These are phyloP conservation scores for Euplexia lucipara DNA, from an alignment of 2,888 invertebrate species.

Conservation along the genomic window DNA sequence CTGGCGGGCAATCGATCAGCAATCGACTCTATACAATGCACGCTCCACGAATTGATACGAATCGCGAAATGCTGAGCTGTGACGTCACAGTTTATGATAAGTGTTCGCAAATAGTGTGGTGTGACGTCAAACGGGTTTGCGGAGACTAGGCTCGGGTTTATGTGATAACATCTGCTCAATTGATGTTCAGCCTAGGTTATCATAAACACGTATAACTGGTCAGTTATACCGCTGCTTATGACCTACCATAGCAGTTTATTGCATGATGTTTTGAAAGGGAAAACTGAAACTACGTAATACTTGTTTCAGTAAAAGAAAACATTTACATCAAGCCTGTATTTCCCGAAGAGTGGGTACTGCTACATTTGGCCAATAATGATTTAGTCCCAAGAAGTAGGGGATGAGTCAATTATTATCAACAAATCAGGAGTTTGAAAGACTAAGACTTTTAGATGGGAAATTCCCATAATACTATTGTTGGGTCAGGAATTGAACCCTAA, in stretches of 20 bases:
- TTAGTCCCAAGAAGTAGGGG: no score
- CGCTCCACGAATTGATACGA: conserved; percentile 49
- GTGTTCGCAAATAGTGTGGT: conserved; percentile 25
- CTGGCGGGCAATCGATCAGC: conserved; percentile 52
- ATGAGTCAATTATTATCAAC: no score
- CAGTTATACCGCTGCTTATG: conserved; percentile 3
- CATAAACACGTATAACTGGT: conserved; percentile 20
- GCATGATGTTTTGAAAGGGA: background rate
- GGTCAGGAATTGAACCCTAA: no score
- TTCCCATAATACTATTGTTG: no score
- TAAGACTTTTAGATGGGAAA: no score
- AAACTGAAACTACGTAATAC: background rate
- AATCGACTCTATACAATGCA: conserved; percentile 55
- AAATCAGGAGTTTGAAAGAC: no score
- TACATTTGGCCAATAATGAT: no score
- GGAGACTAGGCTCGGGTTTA: conserved; percentile 17
- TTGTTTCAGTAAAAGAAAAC: no score
- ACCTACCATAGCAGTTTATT: background rate
- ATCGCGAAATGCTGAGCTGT: conserved; percentile 47
- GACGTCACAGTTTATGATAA: conserved; percentile 50
- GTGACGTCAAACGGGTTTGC: conserved; percentile 48
- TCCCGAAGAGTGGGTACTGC: no score
- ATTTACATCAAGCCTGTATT: no score
- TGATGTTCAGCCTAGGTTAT: conserved; percentile 10
- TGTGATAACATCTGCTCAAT: conserved; percentile 13